Base-by-base conservation (phyloP, 92 coral and sea anemone species). In the Porites cylindrica region DNA sequence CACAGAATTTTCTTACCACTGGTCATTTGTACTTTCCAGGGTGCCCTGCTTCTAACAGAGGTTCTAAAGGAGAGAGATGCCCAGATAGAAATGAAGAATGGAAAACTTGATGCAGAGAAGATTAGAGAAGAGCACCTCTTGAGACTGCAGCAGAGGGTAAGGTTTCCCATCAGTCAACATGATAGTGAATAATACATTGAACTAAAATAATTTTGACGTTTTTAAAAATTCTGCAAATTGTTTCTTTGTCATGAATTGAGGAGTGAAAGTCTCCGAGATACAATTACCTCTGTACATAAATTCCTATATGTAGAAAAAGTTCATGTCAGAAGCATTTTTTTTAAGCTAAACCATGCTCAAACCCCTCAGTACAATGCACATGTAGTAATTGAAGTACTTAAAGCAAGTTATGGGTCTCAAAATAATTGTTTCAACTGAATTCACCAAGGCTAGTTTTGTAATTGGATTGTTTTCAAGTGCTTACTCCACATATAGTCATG, bases 11-110 rank as follows among this genome's bases (percentile, higher is more conserved):
- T 38, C 47, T 38, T 38, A 38, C 47, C 6, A 38, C 47, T 38
- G 47, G 47, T 38, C 5, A 4, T 7, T 87, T 18, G 51, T 8
- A 26, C 72, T 16, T 9, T 84, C 19, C 73, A 97, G 99, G 93
- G 99, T 72, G 99, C 99, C 8, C 79, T 97, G 50, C 80, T 95
- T 77, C 80, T 97, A 76, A 97, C 99, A 38, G 99, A 97, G 74
- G 99, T 97, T 26, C 73, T 97, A 54, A 93, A 96, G 82, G 99
- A 97, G 75, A 88, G 99, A 82, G 99, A 97, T 88, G 99, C 98
- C 65, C 99, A 97, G 85, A 89, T 97, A 64, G 91, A 90, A 68
- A 95, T 97, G 99, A 94, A 93, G 83, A 89, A 94, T 60, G 82
- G 87, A 32, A 91, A 96, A 75, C 60, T 73, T 43, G 92, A 94